phyloP scores from a whole-genome alignment of 2,797 vertebrate genomes.

The Coccyzus lansbergi region DNA sequence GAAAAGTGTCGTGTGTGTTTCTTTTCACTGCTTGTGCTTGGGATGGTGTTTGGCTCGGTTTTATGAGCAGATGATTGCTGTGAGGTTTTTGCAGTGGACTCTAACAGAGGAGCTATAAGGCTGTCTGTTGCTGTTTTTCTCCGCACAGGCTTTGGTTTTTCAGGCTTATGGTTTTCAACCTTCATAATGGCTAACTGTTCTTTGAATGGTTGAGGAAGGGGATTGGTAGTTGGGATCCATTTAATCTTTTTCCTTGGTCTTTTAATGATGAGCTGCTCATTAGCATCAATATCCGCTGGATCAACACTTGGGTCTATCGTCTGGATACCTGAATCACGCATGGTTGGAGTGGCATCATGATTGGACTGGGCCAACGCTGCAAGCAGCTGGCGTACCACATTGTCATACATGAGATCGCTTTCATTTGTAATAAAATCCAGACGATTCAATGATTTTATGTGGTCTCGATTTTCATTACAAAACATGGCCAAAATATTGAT shows the following conservation, averaged over 20 bases:
- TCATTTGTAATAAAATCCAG: constrained; percentile 99
- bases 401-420: constrained; percentile 99
- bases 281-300: constrained; percentile 85
- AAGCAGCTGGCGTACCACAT: constrained; percentile 95
- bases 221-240: constrained; percentile 93
- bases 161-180: constrained; percentile 91
- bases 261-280: constrained; percentile 93
- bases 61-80: constrained; percentile 82
- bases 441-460: constrained; percentile 97
- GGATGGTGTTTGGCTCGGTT: constrained; percentile 68
- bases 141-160: constrained; percentile 92
- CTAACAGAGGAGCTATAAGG: constrained; percentile 89
- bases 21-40: constrained; percentile 80
- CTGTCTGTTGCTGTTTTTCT: constrained; percentile 90
- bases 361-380: constrained; percentile 97
- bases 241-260: constrained; percentile 96
- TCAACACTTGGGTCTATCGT: constrained; percentile 91
- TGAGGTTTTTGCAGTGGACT: constrained; percentile 85
- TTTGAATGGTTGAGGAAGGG: constrained; percentile 96
- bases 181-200: constrained; percentile 90
- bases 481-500: constrained; percentile 99
- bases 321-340: constrained; percentile 93
- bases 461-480: constrained; percentile 98
- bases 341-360: constrained; percentile 93
- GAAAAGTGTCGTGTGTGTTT: constrained; percentile 95